Evolutionary conservation across 2,113 vertebrate genomes (phyloP).

Genomic region (Eublepharis macularius): DNA sequence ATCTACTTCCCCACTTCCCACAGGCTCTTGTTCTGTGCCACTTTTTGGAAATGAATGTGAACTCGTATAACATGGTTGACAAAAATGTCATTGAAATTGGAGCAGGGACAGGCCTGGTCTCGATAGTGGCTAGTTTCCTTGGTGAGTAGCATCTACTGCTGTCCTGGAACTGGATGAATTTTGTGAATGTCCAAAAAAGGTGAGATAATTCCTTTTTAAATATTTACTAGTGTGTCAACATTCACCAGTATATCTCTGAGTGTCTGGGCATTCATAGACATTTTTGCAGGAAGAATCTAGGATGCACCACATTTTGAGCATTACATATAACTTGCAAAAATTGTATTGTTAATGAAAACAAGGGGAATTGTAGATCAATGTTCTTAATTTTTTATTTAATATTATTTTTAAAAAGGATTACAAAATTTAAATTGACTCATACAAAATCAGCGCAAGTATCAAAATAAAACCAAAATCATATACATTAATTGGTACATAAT

Average conservation of each 20-base stretch:
- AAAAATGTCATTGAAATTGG: slow-evolving; percentile 95
- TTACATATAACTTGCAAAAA: background rate
- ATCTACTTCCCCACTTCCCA: slow-evolving; percentile 28
- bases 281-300: too few relatives aligned
- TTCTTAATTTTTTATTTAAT: too few relatives aligned
- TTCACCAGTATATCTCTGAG: background rate
- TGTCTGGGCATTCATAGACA: background rate
- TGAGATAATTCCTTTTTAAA: too few relatives aligned
- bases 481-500: too few relatives aligned
- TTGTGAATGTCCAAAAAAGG: background rate
- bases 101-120: slow-evolving; percentile 93
- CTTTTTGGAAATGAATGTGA: slow-evolving; percentile 88
- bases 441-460: too few relatives aligned
- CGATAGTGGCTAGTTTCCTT: slow-evolving; percentile 88
- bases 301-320: background rate
- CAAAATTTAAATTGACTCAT: too few relatives aligned
- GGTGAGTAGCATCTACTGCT: slow-evolving; percentile 74
- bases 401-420: too few relatives aligned
- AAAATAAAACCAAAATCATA: too few relatives aligned
- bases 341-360: background rate
- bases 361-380: background rate
- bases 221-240: background rate
- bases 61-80: slow-evolving; percentile 82
- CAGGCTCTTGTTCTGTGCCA: slow-evolving; percentile 93
- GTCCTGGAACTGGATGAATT: background rate